Percentiles rank a stretch among this genome's conserved stretches.
Evolutionary conservation across 2,888 invertebrate genomes (phyloP).

Genomic region (Rotaria magnacalcarata): DNA sequence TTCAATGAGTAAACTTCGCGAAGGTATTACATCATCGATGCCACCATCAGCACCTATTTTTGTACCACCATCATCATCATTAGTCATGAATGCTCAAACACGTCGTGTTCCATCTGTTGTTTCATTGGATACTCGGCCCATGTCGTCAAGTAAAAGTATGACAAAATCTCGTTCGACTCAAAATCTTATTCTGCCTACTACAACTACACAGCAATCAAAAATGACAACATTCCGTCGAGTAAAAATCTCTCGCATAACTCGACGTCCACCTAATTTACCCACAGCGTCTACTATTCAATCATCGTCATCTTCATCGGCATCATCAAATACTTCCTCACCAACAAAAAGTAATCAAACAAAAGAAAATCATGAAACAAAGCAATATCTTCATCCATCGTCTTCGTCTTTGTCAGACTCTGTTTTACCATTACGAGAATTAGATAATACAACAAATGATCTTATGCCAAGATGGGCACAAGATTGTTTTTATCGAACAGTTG

Average conservation of each 20-base stretch:
- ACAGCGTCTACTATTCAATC: neutral
- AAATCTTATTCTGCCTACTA: neutral
- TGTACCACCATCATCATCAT: neutral
- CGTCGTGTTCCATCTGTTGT: slow-evolving; percentile 3
- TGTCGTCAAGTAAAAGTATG: neutral
- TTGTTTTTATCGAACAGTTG: slow-evolving; percentile 36
- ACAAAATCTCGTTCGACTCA: slow-evolving; percentile 31
- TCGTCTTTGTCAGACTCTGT: neutral
- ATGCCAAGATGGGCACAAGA: slow-evolving; percentile 31
- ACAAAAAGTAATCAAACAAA: neutral
- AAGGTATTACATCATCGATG: neutral
- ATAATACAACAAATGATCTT: slow-evolving; percentile 7
- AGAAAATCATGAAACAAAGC: neutral
- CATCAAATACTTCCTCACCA: slow-evolving; percentile 28
- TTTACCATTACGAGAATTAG: slow-evolving; percentile 26
- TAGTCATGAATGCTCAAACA: neutral
- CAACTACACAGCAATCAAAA: neutral
- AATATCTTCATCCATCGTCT: neutral
- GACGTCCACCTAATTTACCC: slow-evolving; percentile 26
- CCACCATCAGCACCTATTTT: neutral
- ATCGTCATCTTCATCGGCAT: neutral
- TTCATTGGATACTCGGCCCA: neutral
- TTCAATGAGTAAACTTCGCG: slow-evolving; percentile 22
- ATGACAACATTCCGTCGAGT: neutral
- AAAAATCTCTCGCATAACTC: neutral